Evolutionary conservation across 2,888 invertebrate species (phyloP), one percentile per base, ranked within the genome.

Genomic region (Agapetus fuscipes): DNA sequence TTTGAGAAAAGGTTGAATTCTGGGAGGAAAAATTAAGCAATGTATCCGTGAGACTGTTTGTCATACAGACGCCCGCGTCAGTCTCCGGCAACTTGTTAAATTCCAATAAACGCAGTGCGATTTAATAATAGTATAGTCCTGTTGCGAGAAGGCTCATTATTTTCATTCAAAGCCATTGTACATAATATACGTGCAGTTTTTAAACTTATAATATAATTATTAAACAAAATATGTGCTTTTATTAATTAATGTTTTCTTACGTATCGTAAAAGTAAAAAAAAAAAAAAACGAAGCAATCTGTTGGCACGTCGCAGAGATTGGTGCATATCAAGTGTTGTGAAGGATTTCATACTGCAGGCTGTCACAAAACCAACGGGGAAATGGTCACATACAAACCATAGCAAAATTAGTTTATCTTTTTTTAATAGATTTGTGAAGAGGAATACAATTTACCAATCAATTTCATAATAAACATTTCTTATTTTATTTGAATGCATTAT

Each of bases 311-410:
- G 29, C 39, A 39, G 33, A 24, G 43, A 34, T 46, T 43, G 41
- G 46, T 46, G 46, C 46, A 46, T 46, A 46, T 46, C 43, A 46
- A 28, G 43, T 40, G 37, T 42, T 42, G 43, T 43, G 43, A 43
- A 30, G 35, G 17, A 32, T n/a, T n/a, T n/a, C n/a, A n/a, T n/a
- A n/a, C n/a, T n/a, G n/a, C n/a, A n/a, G n/a, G n/a, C n/a, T n/a
- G n/a, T n/a, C n/a, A n/a, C n/a, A n/a, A n/a, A n/a, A n/a, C n/a
- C n/a, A n/a, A n/a, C n/a, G n/a, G n/a, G n/a, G n/a, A n/a, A n/a
- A n/a, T n/a, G n/a, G n/a, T n/a, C n/a, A n/a, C n/a, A n/a, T n/a
- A n/a, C n/a, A n/a, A n/a, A n/a, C n/a, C n/a, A n/a, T n/a, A n/a
- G n/a, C n/a, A n/a, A n/a, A n/a, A n/a, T n/a, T n/a, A n/a, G n/a